phyloP scores from a whole-genome alignment of 2,888 invertebrate species.

The Ectropis crepuscularia region DNA sequence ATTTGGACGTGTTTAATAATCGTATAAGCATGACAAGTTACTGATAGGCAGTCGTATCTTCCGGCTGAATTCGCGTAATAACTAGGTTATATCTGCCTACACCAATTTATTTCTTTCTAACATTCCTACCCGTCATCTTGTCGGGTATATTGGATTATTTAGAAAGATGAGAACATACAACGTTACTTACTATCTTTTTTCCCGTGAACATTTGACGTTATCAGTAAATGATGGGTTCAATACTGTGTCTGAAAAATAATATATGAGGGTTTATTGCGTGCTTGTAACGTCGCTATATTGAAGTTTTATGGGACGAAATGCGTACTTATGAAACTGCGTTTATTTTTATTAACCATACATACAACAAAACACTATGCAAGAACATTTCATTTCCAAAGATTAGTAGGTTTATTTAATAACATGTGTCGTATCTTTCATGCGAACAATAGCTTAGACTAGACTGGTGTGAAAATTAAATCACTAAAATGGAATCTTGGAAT shows the following conservation, averaged over 20 bases:
- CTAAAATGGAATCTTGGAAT: too few relatives aligned
- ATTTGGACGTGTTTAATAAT: constrained; percentile 14
- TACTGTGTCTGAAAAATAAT: constrained; percentile 18
- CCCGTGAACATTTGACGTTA: constrained; percentile 17
- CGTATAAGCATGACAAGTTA: constrained; percentile 15
- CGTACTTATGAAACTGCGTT: constrained; percentile 17
- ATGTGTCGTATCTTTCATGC: too few relatives aligned
- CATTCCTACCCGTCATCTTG: constrained; percentile 17
- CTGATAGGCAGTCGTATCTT: constrained; percentile 5
- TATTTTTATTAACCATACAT: too few relatives aligned
- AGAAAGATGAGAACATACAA: constrained; percentile 26
- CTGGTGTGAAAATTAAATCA: too few relatives aligned
- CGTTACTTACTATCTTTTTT: constrained; percentile 14
- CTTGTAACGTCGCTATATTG: constrained; percentile 26
- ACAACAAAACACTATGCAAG: too few relatives aligned
- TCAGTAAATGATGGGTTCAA: constrained; percentile 25
- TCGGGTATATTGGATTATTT: constrained; percentile 26
- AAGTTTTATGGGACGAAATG: constrained; percentile 27
- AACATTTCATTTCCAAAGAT: too few relatives aligned
- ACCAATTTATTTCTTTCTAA: constrained; percentile 23
- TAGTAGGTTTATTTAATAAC: too few relatives aligned
- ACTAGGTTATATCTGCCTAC: constrained; percentile 11
- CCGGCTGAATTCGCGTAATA: constrained; percentile 7
- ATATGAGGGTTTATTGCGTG: constrained; percentile 23
- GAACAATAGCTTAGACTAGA: too few relatives aligned